These are phyloP conservation scores for Prorops nasuta DNA, from an alignment of 1,140 invertebrate genomes.

Conservation along the genomic window DNA sequence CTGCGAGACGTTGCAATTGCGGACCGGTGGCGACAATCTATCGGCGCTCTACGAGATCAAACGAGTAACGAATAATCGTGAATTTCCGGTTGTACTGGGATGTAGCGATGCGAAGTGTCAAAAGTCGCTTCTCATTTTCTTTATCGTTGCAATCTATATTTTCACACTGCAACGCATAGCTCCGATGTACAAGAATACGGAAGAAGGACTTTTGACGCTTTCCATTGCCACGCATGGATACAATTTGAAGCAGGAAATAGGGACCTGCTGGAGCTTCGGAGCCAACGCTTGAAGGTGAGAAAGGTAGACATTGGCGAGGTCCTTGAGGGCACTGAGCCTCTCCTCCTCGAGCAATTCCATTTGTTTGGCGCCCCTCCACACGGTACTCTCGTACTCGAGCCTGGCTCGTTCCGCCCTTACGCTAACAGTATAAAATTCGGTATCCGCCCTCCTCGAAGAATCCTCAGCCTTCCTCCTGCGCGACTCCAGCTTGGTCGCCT, in stretches of 20 bases:
- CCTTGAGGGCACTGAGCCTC: slow-evolving; percentile 77
- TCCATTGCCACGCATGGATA: no score
- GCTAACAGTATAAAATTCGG: slow-evolving; percentile 90
- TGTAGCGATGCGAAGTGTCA: no score
- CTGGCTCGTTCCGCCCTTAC: slow-evolving; percentile 84
- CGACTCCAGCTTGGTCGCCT: slow-evolving; percentile 75
- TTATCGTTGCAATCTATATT: no score
- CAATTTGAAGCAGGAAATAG: no score
- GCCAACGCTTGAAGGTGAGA: slow-evolving; percentile 74
- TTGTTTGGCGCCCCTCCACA: slow-evolving; percentile 75
- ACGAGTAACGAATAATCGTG: slow-evolving; percentile 12
- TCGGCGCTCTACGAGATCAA: slow-evolving; percentile 69
- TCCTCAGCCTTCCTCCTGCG: slow-evolving; percentile 90
- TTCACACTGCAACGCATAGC: no score
- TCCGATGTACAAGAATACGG: no score
- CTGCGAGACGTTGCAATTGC: slow-evolving; percentile 68
- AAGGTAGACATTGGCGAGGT: slow-evolving; percentile 75
- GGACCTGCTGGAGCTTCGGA: slow-evolving; percentile 62
- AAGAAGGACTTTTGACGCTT: no score
- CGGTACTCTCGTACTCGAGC: slow-evolving; percentile 88
- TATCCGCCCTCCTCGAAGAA: slow-evolving; percentile 83
- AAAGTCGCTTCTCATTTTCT: no score
- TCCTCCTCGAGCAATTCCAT: slow-evolving; percentile 87
- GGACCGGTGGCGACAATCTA: slow-evolving; percentile 67
- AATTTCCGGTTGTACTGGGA: background rate